These are phyloP conservation scores for Leucoma salicis DNA, from an alignment of 2,888 invertebrate genomes.

Conservation along the genomic window DNA sequence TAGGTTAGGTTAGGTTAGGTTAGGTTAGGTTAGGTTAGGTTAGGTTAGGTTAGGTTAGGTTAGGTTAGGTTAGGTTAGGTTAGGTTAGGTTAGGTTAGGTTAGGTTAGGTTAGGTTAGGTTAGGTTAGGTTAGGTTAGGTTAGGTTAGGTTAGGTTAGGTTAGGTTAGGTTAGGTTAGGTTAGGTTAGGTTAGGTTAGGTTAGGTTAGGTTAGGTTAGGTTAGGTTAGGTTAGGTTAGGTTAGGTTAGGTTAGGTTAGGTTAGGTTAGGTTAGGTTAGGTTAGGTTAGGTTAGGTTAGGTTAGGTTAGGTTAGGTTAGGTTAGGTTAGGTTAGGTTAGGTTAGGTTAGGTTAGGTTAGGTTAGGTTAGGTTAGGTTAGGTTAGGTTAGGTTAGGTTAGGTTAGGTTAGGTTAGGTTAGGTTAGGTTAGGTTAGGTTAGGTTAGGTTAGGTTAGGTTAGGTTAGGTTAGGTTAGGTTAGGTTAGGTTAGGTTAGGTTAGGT, in stretches of 20 bases:
- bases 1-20: constrained; percentile 24
- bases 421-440: constrained; percentile 36
- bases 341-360: constrained; percentile 34
- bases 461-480: constrained; percentile 36
- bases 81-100: constrained; percentile 15
- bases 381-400: constrained; percentile 36
- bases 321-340: constrained; percentile 32
- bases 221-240: constrained; percentile 14
- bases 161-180: constrained; percentile 15
- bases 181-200: constrained; percentile 15
- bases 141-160: constrained; percentile 14
- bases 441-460: constrained; percentile 36
- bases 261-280: constrained; percentile 15
- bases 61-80: constrained; percentile 19
- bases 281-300: constrained; percentile 19
- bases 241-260: constrained; percentile 14
- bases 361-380: constrained; percentile 33
- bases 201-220: constrained; percentile 16
- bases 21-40: constrained; percentile 20
- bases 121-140: constrained; percentile 13
- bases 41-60: constrained; percentile 19
- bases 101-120: constrained; percentile 20
- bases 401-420: constrained; percentile 39
- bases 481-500: constrained; percentile 26
- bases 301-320: constrained; percentile 29